Conservation (phyloP, 2,113 vertebrate species). For the Neolamprologus brichardi region DNA sequence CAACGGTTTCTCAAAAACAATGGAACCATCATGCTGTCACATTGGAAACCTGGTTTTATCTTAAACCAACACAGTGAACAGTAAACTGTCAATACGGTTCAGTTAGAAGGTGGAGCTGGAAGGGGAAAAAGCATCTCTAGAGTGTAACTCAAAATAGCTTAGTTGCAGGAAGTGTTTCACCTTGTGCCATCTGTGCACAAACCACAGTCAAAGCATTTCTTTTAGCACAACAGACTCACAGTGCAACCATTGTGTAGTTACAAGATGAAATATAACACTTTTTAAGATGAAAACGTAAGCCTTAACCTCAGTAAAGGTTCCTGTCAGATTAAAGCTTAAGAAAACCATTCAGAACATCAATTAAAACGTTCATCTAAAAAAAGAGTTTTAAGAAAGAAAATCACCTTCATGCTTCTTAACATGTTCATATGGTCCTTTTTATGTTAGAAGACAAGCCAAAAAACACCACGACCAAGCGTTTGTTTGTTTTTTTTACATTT, state of each 20-base stretch:
- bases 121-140: background rate
- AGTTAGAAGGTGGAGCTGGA: background rate
- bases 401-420: background rate
- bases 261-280: background rate
- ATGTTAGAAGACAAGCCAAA: background rate
- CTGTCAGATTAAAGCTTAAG: background rate
- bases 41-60: background rate
- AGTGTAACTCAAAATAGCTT: background rate
- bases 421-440: background rate
- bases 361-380: background rate
- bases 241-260: background rate
- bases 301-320: background rate
- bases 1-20: slow-evolving; percentile 6
- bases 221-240: background rate
- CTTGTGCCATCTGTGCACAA: slow-evolving; percentile 23
- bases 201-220: background rate
- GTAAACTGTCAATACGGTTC: slow-evolving; percentile 11
- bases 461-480: background rate
- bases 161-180: slow-evolving; percentile 21
- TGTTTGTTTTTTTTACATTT: background rate
- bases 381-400: background rate
- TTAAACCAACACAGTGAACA: background rate
- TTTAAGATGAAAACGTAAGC: background rate
- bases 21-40: background rate
- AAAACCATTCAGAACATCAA: background rate